Base-by-base conservation (phyloP, 2,797 vertebrate species). In the Hemibagrus guttatus region DNA sequence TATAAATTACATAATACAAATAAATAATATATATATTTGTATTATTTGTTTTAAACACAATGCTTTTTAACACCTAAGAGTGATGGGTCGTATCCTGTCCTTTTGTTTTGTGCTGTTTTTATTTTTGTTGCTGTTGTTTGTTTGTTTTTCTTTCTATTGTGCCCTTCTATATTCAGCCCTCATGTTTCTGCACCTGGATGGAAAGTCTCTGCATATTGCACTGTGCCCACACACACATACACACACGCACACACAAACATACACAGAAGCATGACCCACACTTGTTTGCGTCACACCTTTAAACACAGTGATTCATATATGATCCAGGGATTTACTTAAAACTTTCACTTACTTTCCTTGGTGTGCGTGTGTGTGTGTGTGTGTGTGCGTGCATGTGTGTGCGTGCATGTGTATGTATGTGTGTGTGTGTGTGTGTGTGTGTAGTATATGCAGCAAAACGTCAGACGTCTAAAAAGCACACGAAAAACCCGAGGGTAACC, bases 401-500 rank as follows among this genome's bases (percentile, higher is more conserved):
- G 82, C 80, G 46, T 71, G 31, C 2, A 81, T 90, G 82, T 90
- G 35, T 83, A 79, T 83, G n/a, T 82, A 35, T 69, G 69, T 86
- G 81, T 74, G 74, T 88, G 83, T 84, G 79, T 81, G 79, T 90
- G 79, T 90, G 28, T 80, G 78, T 83, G 23, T 39, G 6, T 71
- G 19, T 35, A 52, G 46, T 49, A 49, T 1, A 52, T 75, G n/a
- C 49, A 76, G 28, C 17, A 31, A 78, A 58, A 46, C 59, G 79
- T 66, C 80, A 59, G 66, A 49, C 56, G 81, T 83, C 75, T 89
- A 89, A 87, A 94, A 84, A 46, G 28, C 58, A 84, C 72, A 31
- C 28, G 23, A 64, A 85, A 85, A 85, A 14, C 74, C 74, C 89
- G 79, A 91, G 89, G 91, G 91, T 93, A 93, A 93, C 93, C 93